These are phyloP conservation scores for Amphimedon queenslandica DNA, from an alignment of 37 sponge, comb jelly and placozoan genomes.

Conservation along the genomic window DNA sequence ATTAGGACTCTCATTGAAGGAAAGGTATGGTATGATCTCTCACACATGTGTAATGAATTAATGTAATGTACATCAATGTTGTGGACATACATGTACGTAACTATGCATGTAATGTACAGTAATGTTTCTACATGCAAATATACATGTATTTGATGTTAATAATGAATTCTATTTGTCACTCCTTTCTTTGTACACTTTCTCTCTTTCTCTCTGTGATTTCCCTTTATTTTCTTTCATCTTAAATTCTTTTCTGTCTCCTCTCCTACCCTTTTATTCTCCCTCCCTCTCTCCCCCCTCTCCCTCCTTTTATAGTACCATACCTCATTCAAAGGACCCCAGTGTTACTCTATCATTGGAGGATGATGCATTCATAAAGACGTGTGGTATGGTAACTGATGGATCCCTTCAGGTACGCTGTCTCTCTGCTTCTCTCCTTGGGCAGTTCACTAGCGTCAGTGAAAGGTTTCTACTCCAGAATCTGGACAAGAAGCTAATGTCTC, in stretches of 20 bases:
- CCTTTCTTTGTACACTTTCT: neutral
- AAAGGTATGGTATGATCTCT: conserved; percentile 16
- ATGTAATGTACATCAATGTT: too few relatives aligned
- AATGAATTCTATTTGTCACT: neutral
- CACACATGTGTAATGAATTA: too few relatives aligned
- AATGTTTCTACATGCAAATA: neutral
- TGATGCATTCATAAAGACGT: conserved; percentile 82
- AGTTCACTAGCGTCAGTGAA: conserved; percentile 41
- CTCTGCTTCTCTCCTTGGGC: conserved; percentile 59
- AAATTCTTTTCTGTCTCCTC: neutral
- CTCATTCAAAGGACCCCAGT: conserved; percentile 25
- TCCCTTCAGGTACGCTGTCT: conserved; percentile 59
- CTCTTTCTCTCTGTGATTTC: neutral
- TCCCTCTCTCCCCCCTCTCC: neutral
- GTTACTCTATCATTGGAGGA: conserved; percentile 52
- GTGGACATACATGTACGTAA: too few relatives aligned
- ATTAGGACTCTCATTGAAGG: conserved; percentile 18
- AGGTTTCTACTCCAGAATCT: conserved; percentile 78
- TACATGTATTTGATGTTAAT: too few relatives aligned
- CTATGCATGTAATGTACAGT: too few relatives aligned
- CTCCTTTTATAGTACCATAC: conserved; percentile 26
- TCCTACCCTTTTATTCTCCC: neutral
- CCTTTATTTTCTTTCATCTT: neutral
- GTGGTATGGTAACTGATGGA: conserved; percentile 77
- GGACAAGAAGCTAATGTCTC: conserved; percentile 95